phyloP scores from a whole-genome alignment of 2,113 vertebrate genomes.

The Syngnathus typhle region DNA sequence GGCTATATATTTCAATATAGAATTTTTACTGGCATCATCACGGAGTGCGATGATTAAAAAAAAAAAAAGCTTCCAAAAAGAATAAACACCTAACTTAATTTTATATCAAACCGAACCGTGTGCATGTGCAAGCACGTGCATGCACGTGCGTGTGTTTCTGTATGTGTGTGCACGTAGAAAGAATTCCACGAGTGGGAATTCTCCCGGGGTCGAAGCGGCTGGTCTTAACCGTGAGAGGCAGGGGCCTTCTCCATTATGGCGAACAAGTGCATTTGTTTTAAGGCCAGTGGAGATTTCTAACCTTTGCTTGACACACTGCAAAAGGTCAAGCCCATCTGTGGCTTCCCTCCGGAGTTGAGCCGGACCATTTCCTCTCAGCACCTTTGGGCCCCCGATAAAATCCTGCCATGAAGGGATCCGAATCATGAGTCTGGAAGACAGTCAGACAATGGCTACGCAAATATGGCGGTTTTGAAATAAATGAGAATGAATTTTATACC shows the following conservation, averaged over 20 bases:
- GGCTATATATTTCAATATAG: background rate
- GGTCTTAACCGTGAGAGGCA: slow-evolving; percentile 55
- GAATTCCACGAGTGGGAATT: slow-evolving; percentile 52
- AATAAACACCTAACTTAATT: slow-evolving; percentile 20
- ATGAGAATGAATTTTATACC: too few relatives aligned
- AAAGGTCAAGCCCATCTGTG: slow-evolving; percentile 71
- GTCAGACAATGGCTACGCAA: background rate
- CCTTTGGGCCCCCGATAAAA: slow-evolving; percentile 28
- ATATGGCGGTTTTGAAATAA: background rate
- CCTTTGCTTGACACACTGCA: slow-evolving; percentile 74
- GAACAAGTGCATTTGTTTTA: slow-evolving; percentile 75
- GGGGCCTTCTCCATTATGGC: slow-evolving; percentile 68
- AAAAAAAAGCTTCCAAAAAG: slow-evolving; percentile 14
- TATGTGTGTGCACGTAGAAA: slow-evolving; percentile 23
- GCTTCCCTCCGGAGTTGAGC: slow-evolving; percentile 52
- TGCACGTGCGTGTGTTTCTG: slow-evolving; percentile 22
- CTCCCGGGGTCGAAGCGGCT: slow-evolving; percentile 53
- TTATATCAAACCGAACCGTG: slow-evolving; percentile 18
- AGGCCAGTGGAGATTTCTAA: slow-evolving; percentile 77
- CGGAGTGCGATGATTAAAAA: slow-evolving; percentile 18
- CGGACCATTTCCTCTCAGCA: slow-evolving; percentile 49
- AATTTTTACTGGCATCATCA: background rate
- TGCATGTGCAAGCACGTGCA: slow-evolving; percentile 4
- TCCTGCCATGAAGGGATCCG: slow-evolving; percentile 5
- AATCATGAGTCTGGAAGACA: slow-evolving; percentile 4